Base-by-base conservation (phyloP, 30 jellyfish, hydroid and myxozoan species). In the Aurelia aurita region DNA sequence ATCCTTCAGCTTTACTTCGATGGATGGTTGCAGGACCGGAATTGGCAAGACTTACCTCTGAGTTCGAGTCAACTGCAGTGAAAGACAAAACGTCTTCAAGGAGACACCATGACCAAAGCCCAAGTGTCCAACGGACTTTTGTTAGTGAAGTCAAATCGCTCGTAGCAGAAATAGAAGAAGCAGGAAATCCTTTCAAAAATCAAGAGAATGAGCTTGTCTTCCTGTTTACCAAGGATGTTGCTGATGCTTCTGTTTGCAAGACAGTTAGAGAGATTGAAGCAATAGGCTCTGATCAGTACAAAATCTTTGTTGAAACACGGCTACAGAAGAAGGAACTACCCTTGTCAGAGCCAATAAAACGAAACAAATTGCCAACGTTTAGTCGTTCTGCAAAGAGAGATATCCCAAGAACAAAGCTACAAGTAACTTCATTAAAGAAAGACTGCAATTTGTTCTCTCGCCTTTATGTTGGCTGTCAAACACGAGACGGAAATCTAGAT, bases 1-100 rank as follows among this genome's bases (percentile, higher is more conserved):
- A 64, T 79, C 82, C 57, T 18, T 58, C 55, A 23, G 82, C 89
- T 79, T 43, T 79, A n/a, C 35, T 45, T 25, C 39, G 79, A 79
- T 79, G 89, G 89, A 79, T 79, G 89, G 89, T 79, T 22, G 58
- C 45, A 13, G 89, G 81, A n/a, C 89, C 89, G 16, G 83, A 79
- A 64, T 23, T 79, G 45, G 67, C 83, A 21, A 69, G 81, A 11
- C 29, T 79, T 35, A 49, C 62, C 44, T 68, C 80, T 39, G 89
- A 79, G 31, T 79, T 58, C 58, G 81, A 79, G 20, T 25, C 53
- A 47, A 13, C 39, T 12, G 78, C 14, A 14, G 28, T 21, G 29
- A 58, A 31, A 31, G 57, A 74, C 16, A 28, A 19, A 21, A 51
- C 69, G 15, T 23, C 31, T 16, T 12, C 16, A 14, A 74, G 69